Base-by-base conservation (phyloP, 2,797 vertebrate species). In the Linurgus olivaceus region DNA sequence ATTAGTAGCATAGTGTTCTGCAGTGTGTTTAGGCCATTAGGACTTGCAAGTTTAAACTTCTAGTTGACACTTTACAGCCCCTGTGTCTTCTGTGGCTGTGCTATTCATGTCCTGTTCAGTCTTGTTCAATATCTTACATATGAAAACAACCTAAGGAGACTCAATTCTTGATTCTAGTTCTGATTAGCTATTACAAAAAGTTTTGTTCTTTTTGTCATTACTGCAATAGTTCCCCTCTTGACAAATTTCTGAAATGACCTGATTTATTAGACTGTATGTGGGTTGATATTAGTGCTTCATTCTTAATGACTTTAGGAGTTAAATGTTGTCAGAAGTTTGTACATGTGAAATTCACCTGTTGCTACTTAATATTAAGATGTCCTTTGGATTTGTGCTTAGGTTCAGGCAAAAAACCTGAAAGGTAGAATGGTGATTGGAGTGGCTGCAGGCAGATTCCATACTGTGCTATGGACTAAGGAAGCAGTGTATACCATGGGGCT, bases 401-500 rank as follows among this genome's bases (percentile, higher is more conserved):
- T 99, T 94, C 99, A 99, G 90, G 98, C 98, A 95, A 99, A 99
- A 98, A 97, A 96, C 62, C 98, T 99, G 81, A 99, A 99, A 98
- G 99, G 99, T 85, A 98, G 98, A 96, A 98, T 96, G 35, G 97
- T 99, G 94, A 98, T 98, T 97, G 99, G 99, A 94, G 99, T 99
- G 81, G 98, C 99, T 92, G 99, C 99, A 86, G 99, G 99, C 97
- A 98, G 98, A 97, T 99, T 99, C 97, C 99, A 99, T 96, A 99
- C 99, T 13, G 99, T 99, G 88, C 97, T 99, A 20, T 99, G 99
- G 99, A 99, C 99, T 92, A 98, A 98, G 96, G 99, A 99, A 97
- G 98, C 99, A 24, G 98, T 99, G 67, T 99, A 99, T 93, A 99
- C 99, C 57, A 97, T 99, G 98, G 99, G 99, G 81, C 98, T 99